These are phyloP conservation scores for Cololabis saira DNA, from an alignment of 2,113 vertebrate genomes.

Conservation along the genomic window DNA sequence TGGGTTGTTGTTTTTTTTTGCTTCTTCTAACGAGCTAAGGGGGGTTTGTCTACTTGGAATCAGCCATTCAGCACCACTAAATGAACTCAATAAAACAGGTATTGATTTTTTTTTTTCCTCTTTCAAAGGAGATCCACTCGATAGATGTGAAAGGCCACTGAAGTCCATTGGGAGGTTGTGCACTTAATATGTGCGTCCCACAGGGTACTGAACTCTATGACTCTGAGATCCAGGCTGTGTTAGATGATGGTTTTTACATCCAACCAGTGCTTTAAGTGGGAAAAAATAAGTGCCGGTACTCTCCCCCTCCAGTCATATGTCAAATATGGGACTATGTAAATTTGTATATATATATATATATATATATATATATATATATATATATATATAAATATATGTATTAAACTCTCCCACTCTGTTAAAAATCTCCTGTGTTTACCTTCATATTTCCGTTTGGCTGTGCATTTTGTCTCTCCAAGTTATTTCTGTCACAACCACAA, in stretches of 20 bases:
- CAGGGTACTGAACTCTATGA: background rate
- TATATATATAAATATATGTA: too few species aligned
- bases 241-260: background rate
- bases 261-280: too few species aligned
- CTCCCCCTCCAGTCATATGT: too few species aligned
- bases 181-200: background rate
- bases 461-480: too few species aligned
- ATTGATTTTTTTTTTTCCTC: slow-evolving; percentile 38
- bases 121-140: slow-evolving; percentile 13
- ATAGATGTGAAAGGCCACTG: slow-evolving; percentile 23
- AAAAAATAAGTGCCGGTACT: too few species aligned
- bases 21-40: slow-evolving; percentile 1
- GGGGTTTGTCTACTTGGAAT: slow-evolving; percentile 3
- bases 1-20: background rate
- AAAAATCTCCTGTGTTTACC: too few species aligned
- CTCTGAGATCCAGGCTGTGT: slow-evolving; percentile 3
- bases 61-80: background rate
- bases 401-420: too few species aligned
- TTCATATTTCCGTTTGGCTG: too few species aligned
- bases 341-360: too few species aligned
- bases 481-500: too few species aligned
- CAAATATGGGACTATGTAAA: too few species aligned
- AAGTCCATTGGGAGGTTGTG: slow-evolving; percentile 8
- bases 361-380: too few species aligned
- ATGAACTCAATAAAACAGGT: slow-evolving; percentile 20